Conservation (phyloP, 2,797 vertebrate genomes). For the Aphelocoma californica region DNA sequence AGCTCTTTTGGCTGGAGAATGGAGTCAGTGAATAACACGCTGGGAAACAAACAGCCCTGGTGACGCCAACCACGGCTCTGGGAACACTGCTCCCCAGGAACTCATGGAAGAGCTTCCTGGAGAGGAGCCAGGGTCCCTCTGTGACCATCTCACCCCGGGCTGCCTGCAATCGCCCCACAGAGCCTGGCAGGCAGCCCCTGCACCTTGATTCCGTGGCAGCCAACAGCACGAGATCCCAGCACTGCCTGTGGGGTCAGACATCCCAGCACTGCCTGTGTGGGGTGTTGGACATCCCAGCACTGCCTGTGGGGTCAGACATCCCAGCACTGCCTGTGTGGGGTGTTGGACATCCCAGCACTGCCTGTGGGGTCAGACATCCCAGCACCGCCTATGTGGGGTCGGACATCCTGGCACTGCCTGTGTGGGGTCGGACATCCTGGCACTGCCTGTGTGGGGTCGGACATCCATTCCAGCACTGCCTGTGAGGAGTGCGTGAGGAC, state of each 20-base stretch:
- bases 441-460: too few species aligned
- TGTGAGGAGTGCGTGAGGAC: background rate
- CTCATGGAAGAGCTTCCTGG: background rate
- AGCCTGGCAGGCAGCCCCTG: background rate
- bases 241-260: too few species aligned
- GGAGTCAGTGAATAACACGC: background rate
- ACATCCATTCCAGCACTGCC: too few species aligned
- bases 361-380: fast-evolving
- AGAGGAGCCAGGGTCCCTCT: background rate
- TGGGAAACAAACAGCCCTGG: background rate
- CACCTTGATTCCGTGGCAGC: background rate
- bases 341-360: too few species aligned
- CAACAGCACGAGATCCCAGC: background rate
- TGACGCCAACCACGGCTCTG: background rate
- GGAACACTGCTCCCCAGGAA: background rate
- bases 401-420: too few species aligned
- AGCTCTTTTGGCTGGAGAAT: constrained; percentile 31
- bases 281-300: too few species aligned
- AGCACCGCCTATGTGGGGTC: background rate
- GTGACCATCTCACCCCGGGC: background rate
- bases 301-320: too few species aligned
- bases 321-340: too few species aligned
- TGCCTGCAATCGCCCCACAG: background rate
- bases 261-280: too few species aligned
- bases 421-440: too few species aligned